Evolutionary conservation across 1,140 invertebrate species (phyloP), one percentile per base, ranked within the genome.

Genomic region (Dermatophagoides farinae): DNA sequence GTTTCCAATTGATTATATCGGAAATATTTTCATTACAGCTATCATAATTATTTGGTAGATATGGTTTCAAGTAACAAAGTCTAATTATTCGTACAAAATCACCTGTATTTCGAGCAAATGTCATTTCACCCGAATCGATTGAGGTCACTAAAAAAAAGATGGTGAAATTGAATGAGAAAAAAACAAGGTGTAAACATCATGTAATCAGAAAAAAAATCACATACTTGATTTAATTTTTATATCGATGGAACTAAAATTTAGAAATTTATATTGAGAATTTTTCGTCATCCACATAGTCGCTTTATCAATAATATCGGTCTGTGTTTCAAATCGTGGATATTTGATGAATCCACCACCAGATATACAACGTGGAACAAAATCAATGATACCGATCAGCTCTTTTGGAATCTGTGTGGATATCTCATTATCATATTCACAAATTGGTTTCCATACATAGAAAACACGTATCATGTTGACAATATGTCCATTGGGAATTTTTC

Each of bases 201-300:
- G 10, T 4, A 37, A 54, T 5, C 11, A 10, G 4, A 14, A 37
- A 23, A n/a, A 11, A 18, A 49, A 20, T n/a, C 1, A 53, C 61
- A 59, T 61, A 65, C 66, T 57, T 41, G 61, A 60, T 62, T 66
- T 66, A 22, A 67, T 46, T 63, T 68, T 68, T 0, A 66, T 63
- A 58, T 65, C 62, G 1, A 68, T 25, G 12, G 65, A 63, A 44
- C 65, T 64, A 16, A 57, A 60, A 51, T 68, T 67, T 44, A 61
- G 59, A 39, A 67, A 60, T 50, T 58, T 47, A 31, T 68, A n/a
- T 11, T 53, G 50, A 6, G 46, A 22, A 53, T 68, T 66, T n/a
- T 61, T 47, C 16, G 63, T 16, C 38, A 65, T 63, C 67, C 66
- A 67, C 31, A 50, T 38, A 8, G 64, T 64, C 1, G 66, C 64